These are phyloP conservation scores for Hydroisotoma schaefferi DNA, from an alignment of 2,888 invertebrate genomes.

Conservation along the genomic window DNA sequence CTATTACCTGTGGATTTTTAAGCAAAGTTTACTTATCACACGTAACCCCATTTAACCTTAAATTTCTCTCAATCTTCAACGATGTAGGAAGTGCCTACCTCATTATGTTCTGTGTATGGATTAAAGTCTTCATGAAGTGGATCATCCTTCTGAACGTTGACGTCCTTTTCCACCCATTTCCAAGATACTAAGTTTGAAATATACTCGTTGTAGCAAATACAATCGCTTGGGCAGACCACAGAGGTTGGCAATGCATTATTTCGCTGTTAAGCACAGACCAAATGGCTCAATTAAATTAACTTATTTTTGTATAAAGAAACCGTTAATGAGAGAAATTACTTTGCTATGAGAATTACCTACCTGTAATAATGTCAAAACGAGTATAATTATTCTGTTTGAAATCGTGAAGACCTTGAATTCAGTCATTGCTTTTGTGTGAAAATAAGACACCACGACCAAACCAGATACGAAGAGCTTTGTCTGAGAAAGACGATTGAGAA, in stretches of 20 bases:
- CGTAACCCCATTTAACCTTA: not conserved
- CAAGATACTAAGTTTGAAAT: constrained; percentile 43
- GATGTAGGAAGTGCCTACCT: constrained; percentile 19
- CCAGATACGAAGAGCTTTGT: too few species aligned
- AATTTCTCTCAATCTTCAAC: not conserved
- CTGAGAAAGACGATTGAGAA: too few species aligned
- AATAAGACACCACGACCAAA: too few species aligned
- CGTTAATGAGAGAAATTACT: too few species aligned
- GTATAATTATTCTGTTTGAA: too few species aligned
- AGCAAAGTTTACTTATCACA: not conserved
- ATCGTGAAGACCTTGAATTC: too few species aligned
- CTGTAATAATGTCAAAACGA: too few species aligned
- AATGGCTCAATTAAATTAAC: too few species aligned
- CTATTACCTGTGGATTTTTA: constrained; percentile 33
- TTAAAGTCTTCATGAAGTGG: constrained; percentile 38
- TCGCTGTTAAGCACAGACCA: too few species aligned
- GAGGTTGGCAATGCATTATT: not conserved
- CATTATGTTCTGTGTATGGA: constrained; percentile 45
- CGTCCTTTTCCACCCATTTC: constrained; percentile 43
- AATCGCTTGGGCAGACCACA: constrained; percentile 37
- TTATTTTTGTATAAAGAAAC: too few species aligned
- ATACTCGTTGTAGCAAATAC: constrained; percentile 44
- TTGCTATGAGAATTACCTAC: too few species aligned
- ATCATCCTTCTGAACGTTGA: constrained; percentile 21
- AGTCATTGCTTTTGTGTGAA: too few species aligned